phyloP scores from a whole-genome alignment of 1,140 invertebrate genomes.

The Eupeodes corollae region DNA sequence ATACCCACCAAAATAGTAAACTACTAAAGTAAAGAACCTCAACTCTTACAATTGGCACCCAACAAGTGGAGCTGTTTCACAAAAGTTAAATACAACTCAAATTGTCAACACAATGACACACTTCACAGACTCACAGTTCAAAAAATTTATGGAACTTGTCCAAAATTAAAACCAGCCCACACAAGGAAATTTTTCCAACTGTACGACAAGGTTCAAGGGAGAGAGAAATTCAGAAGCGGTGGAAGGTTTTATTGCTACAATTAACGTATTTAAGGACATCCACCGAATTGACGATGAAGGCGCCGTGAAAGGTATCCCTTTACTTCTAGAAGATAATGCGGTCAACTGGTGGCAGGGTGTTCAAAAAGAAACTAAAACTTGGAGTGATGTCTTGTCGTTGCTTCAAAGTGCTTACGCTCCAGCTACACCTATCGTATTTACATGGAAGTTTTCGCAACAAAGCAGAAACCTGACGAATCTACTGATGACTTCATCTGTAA shows the following conservation, averaged over 20 bases:
- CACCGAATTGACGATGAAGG: slow-evolving; percentile 11
- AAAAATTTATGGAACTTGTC: no score
- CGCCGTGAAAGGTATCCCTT: slow-evolving; percentile 13
- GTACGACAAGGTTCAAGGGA: slow-evolving; percentile 8
- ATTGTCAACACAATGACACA: no score
- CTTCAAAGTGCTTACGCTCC: slow-evolving; percentile 4
- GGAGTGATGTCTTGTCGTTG: slow-evolving; percentile 5
- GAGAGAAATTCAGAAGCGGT: slow-evolving; percentile 5
- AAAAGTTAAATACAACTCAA: no score
- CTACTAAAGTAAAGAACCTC: slow-evolving; percentile 8
- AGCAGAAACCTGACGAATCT: slow-evolving; percentile 5
- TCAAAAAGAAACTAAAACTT: background rate
- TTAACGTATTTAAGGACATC: slow-evolving; percentile 10
- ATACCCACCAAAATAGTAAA: no score
- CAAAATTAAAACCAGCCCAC: background rate
- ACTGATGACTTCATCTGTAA: slow-evolving; percentile 6
- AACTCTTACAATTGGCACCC: no score
- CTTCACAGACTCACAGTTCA: no score
- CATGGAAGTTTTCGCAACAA: slow-evolving; percentile 4
- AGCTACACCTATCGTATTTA: slow-evolving; percentile 7
- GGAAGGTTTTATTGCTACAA: slow-evolving; percentile 14
- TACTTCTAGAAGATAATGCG: slow-evolving; percentile 10
- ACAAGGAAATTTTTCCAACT: slow-evolving; percentile 6
- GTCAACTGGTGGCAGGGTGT: no score
- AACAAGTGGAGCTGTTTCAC: no score